phyloP scores from a whole-genome alignment of 2,797 vertebrate genomes.

The Acestrorhynchus altus region DNA sequence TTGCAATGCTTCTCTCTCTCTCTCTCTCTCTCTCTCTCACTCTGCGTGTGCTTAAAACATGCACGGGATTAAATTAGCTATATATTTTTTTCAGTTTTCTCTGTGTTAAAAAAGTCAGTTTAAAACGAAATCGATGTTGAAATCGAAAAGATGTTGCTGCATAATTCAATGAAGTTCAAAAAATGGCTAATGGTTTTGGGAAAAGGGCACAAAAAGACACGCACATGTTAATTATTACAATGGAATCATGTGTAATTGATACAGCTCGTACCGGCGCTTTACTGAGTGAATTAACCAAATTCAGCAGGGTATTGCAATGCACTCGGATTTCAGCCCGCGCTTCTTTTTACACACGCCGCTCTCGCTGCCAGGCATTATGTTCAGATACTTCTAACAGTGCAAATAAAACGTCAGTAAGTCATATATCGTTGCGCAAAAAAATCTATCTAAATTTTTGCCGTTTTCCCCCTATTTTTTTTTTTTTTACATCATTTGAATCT shows the following conservation, averaged over 20 bases:
- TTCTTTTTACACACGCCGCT: conserved; percentile 89
- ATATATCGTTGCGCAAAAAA: conserved; percentile 39
- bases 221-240: conserved; percentile 92
- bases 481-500: too few relatives aligned
- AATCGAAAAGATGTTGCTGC: conserved; percentile 55
- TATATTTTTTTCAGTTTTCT: conserved; percentile 50
- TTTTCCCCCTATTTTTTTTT: too few relatives aligned
- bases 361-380: conserved; percentile 87
- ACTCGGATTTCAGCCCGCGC: conserved; percentile 89
- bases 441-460: too few relatives aligned
- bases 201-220: conserved; percentile 61
- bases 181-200: conserved; percentile 45
- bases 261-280: conserved; percentile 91
- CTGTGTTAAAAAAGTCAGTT: too few relatives aligned
- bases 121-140: conserved; percentile 59
- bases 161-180: conserved; percentile 43
- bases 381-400: conserved; percentile 86
- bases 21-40: not conserved
- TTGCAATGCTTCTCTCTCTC: not conserved
- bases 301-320: conserved; percentile 93
- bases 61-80: not conserved
- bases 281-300: conserved; percentile 95
- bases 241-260: conserved; percentile 93
- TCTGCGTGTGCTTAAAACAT: not conserved
- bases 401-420: conserved; percentile 82